These are phyloP conservation scores for Guaruba guarouba DNA, from an alignment of 2,113 vertebrate genomes.

Conservation along the genomic window DNA sequence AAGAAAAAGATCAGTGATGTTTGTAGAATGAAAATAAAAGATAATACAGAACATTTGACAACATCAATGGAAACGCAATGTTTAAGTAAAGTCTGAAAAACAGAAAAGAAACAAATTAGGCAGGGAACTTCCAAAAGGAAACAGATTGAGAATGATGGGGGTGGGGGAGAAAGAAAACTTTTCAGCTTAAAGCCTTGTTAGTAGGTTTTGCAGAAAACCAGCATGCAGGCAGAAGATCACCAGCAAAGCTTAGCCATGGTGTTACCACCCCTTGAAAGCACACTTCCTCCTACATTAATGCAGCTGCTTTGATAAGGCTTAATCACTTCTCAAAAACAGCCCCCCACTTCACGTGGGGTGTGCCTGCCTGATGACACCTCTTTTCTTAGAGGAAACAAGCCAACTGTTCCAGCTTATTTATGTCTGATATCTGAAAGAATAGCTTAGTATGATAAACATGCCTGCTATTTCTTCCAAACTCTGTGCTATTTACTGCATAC, in stretches of 20 bases:
- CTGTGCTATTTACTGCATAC: fast-evolving
- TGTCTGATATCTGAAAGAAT: fast-evolving
- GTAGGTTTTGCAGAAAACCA: conserved; percentile 25
- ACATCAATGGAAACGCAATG: conserved; percentile 73
- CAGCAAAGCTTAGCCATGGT: background rate
- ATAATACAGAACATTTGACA: conserved; percentile 63
- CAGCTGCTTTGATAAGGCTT: background rate
- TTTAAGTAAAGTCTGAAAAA: conserved; percentile 86
- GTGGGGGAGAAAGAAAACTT: background rate
- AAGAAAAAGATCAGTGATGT: conserved; percentile 85
- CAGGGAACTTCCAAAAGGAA: conserved; percentile 64
- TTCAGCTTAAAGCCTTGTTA: conserved; percentile 26
- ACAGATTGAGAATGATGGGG: background rate
- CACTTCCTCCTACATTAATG: background rate
- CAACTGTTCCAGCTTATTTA: background rate
- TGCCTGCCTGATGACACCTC: background rate
- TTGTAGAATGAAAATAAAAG: conserved; percentile 74
- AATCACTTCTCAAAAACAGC: background rate
- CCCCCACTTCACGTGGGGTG: background rate
- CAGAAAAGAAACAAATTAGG: conserved; percentile 84
- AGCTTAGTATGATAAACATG: background rate
- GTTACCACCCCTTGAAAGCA: background rate
- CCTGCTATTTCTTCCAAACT: background rate
- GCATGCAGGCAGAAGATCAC: conserved; percentile 4
- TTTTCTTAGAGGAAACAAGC: background rate